Conservation (phyloP, 2,888 invertebrate species). For the Synergus japonicus region DNA sequence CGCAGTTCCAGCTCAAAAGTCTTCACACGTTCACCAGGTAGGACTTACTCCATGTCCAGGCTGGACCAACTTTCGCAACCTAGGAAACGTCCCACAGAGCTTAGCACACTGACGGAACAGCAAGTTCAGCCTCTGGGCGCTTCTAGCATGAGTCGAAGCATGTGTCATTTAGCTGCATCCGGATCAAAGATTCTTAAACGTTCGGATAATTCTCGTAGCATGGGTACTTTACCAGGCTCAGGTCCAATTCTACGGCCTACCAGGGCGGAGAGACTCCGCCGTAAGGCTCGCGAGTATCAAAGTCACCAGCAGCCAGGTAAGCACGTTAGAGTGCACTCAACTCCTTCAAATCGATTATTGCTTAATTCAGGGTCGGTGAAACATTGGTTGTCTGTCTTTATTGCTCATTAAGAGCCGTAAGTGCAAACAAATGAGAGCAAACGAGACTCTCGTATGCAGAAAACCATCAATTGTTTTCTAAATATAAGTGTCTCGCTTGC, state of each 20-base stretch:
- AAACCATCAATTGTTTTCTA: too few relatives aligned
- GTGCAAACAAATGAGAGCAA: too few relatives aligned
- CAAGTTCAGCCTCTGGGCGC: slow-evolving; percentile 70
- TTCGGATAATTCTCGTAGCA: slow-evolving; percentile 76
- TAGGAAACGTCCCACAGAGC: slow-evolving; percentile 78
- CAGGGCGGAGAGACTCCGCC: slow-evolving; percentile 74
- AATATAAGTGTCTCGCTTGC: too few relatives aligned
- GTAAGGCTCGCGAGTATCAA: slow-evolving; percentile 74
- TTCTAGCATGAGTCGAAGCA: slow-evolving; percentile 84
- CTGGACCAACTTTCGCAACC: slow-evolving; percentile 91
- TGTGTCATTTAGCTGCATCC: slow-evolving; percentile 83
- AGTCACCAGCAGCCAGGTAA: slow-evolving; percentile 71
- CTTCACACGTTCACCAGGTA: slow-evolving; percentile 83
- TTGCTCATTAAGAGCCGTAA: too few relatives aligned
- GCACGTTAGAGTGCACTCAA: slow-evolving; percentile 67
- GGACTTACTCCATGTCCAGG: slow-evolving; percentile 96
- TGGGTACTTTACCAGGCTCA: slow-evolving; percentile 74
- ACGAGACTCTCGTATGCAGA: too few relatives aligned
- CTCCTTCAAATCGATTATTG: slow-evolving; percentile 50
- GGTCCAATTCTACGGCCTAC: slow-evolving; percentile 70
- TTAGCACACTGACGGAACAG: slow-evolving; percentile 70
- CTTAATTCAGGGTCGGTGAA: too few relatives aligned
- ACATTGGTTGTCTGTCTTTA: too few relatives aligned
- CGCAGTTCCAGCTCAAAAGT: slow-evolving; percentile 73
- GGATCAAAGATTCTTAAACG: slow-evolving; percentile 73